A percentile compares a stretch with the other conserved stretches of the same genome.
phyloP scores from a whole-genome alignment of 2,888 invertebrate species.

The Allolobophora icterica region DNA sequence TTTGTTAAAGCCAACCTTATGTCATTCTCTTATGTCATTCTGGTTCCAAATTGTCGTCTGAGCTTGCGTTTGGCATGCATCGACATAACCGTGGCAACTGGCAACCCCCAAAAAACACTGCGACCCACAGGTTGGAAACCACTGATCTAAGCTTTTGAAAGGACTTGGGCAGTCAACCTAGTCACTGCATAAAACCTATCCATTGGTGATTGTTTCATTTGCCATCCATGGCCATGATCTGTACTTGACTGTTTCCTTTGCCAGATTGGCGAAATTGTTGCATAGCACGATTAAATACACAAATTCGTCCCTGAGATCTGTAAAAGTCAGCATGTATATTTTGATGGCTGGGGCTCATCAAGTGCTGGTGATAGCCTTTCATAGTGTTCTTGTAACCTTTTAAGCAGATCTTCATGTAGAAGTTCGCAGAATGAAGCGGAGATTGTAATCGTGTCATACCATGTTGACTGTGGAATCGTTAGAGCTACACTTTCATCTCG shows the following conservation, averaged over 20 bases:
- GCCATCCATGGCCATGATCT: background rate
- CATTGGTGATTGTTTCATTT: background rate
- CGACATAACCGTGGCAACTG: too few species aligned
- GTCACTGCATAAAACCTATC: background rate
- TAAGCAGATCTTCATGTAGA: constrained; percentile 19
- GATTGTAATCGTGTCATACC: constrained; percentile 30
- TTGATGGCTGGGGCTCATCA: constrained; percentile 9
- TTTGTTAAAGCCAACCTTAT: too few species aligned
- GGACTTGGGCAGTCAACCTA: background rate
- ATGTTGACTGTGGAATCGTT: constrained; percentile 33
- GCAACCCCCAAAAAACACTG: too few species aligned
- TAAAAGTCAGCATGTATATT: constrained; percentile 9
- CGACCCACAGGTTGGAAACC: too few species aligned
- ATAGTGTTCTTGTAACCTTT: constrained; percentile 35
- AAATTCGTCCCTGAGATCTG: background rate
- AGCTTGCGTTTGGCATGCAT: too few species aligned
- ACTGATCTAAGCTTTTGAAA: background rate
- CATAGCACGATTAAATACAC: background rate
- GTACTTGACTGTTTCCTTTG: too few species aligned
- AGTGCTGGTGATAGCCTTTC: constrained; percentile 28
- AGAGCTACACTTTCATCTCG: constrained; percentile 25
- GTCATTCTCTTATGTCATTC: too few species aligned
- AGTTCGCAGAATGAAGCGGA: constrained; percentile 31
- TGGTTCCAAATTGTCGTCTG: too few species aligned
- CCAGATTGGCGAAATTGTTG: background rate